Base-by-base conservation (phyloP, 2,797 vertebrate species). In the Tinamus major region DNA sequence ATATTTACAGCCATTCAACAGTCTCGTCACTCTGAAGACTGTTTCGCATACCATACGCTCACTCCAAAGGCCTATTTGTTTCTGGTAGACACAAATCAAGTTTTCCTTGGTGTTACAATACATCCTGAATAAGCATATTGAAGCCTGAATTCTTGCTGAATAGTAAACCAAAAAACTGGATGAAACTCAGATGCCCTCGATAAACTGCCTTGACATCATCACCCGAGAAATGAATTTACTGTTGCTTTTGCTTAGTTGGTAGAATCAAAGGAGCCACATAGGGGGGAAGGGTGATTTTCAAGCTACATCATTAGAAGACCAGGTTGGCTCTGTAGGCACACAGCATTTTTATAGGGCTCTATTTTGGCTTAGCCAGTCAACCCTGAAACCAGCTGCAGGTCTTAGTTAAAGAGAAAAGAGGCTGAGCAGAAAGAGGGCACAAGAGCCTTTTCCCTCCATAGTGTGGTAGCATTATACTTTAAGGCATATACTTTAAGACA, bases 401-500 rank as follows among this genome's bases (percentile, higher is more conserved):
- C 46, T 59, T 59, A 48, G 46, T 84, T 53, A 24, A 8, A 78
- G 24, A 42, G 63, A 78, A 27, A 63, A 63, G 41, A 29, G 8
- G 44, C 39, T 37, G 27, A 8, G 18, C n/a, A 91, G 55, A 65
- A 39, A 49, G 10, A 74, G 65, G 7, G 6, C 41, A 21, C 17
- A 26, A 8, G 13, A 24, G 37, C 46, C 55, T 56, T 27, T 19
- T 48, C 26, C 11, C 64, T 81, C 62, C n/a, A 35, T 68, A 71
- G 75, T 33, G 55, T 44, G 53, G 29, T 35, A 29, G 16, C 39
- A 53, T 9, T 41, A 42, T 19, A 44, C 2, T 51, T 51, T 26
- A 51, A 35, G 0, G 0, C 41, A 21, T 21, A 23, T 11, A 56
- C 31, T 27, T 83, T 17, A 77, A 58, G 48, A 68, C 0, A 10